These are phyloP conservation scores for Sialis fuliginosa DNA, from an alignment of 2,888 invertebrate species.

Conservation along the genomic window DNA sequence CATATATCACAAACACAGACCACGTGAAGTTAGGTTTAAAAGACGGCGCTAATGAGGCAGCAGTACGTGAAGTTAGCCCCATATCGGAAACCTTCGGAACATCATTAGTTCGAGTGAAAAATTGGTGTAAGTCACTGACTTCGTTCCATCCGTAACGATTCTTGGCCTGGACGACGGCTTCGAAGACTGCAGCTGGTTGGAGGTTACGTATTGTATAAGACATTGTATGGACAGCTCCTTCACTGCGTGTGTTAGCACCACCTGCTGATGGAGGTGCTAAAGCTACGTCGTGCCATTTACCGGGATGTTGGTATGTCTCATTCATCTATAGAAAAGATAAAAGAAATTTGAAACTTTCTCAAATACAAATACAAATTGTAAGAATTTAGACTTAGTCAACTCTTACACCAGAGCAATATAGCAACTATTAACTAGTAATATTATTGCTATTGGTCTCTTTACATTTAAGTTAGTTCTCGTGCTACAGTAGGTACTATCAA, in stretches of 20 bases:
- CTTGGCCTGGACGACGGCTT: constrained; percentile 56
- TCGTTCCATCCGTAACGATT: constrained; percentile 61
- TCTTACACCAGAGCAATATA: too few relatives aligned
- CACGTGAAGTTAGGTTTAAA: neutral
- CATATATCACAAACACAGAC: too few relatives aligned
- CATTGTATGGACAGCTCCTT: constrained; percentile 31
- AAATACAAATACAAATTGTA: neutral
- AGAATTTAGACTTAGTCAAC: too few relatives aligned
- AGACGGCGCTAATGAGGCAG: neutral
- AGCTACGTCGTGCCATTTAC: constrained; percentile 50
- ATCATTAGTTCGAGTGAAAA: constrained; percentile 39
- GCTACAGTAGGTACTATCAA: too few relatives aligned
- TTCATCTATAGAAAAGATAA: constrained; percentile 36
- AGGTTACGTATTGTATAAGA: constrained; percentile 44
- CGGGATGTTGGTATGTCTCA: constrained; percentile 51
- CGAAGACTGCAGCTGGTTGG: constrained; percentile 48
- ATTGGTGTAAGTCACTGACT: constrained; percentile 56
- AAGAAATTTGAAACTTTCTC: neutral
- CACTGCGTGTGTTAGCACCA: constrained; percentile 13
- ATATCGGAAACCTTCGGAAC: constrained; percentile 4
- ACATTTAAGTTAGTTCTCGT: too few relatives aligned
- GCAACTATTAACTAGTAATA: too few relatives aligned
- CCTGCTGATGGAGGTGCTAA: constrained; percentile 28
- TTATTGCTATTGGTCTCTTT: too few relatives aligned
- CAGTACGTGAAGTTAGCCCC: constrained; percentile 4